Percentiles rank a stretch among this genome's conserved stretches.
Conservation (phyloP, 2,797 vertebrate species). For the Gymnoscopelus microlampas region DNA sequence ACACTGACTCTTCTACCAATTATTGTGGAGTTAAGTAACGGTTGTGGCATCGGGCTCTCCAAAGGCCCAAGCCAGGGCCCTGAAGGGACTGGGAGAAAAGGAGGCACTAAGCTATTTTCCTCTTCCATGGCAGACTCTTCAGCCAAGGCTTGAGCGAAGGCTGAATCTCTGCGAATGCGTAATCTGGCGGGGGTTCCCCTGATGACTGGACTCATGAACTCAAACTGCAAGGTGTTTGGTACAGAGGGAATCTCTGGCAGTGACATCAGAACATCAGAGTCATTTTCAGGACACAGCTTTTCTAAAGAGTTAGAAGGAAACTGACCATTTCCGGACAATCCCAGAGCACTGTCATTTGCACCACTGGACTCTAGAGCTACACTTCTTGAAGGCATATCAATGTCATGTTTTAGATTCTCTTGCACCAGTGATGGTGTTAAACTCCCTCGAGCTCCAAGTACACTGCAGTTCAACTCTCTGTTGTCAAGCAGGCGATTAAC, state of each 20-base stretch:
- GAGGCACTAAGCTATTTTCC: slow-evolving; percentile 44
- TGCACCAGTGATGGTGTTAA: slow-evolving; percentile 15
- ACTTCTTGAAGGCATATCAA: not conserved
- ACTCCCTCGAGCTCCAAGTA: not conserved
- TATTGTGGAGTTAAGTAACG: slow-evolving; percentile 79
- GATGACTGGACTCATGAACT: slow-evolving; percentile 52
- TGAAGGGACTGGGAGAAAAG: not conserved
- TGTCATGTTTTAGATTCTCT: not conserved
- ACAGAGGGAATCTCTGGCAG: slow-evolving; percentile 55
- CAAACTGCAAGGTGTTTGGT: slow-evolving; percentile 47
- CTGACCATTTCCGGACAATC: slow-evolving; percentile 46
- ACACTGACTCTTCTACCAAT: slow-evolving; percentile 31
- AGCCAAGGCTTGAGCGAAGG: slow-evolving; percentile 22
- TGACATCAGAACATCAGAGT: slow-evolving; percentile 49
- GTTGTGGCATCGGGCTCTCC: slow-evolving; percentile 75
- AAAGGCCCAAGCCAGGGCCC: slow-evolving; percentile 61
- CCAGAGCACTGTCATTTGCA: slow-evolving; percentile 58
- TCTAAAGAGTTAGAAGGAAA: slow-evolving; percentile 25
- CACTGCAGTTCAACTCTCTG: slow-evolving; percentile 4
- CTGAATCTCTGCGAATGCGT: slow-evolving; percentile 5
- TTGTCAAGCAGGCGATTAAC: not conserved
- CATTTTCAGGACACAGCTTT: slow-evolving; percentile 23
- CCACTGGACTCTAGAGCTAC: slow-evolving; percentile 24
- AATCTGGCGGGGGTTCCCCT: slow-evolving; percentile 46
- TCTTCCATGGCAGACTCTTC: slow-evolving; percentile 41